phyloP scores from a whole-genome alignment of 1,140 invertebrate species.

The Lordiphosa stackelbergi region DNA sequence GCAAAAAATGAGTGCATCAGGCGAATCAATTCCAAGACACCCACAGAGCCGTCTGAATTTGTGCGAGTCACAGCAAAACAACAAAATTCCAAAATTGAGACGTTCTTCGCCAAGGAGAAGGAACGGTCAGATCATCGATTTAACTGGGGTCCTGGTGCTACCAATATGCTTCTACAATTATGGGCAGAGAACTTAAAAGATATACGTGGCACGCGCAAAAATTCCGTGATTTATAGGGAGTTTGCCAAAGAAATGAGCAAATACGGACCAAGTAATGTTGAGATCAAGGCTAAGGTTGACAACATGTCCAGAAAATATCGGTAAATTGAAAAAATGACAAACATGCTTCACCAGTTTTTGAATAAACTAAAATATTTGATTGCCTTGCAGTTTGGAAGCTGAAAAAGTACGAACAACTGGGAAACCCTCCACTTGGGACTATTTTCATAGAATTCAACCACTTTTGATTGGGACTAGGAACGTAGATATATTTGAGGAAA shows the following conservation, averaged over 20 bases:
- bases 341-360: too few relatives aligned
- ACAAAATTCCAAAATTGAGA: background rate
- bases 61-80: background rate
- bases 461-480: constrained; percentile 24
- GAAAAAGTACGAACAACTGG: constrained; percentile 25
- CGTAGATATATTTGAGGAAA: constrained; percentile 44
- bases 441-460: constrained; percentile 40
- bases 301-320: constrained; percentile 52
- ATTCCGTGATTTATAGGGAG: constrained; percentile 26
- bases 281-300: constrained; percentile 54
- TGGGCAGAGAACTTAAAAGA: constrained; percentile 6
- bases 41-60: background rate
- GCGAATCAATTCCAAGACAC: constrained; percentile 9
- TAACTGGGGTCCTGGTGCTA: background rate
- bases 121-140: background rate
- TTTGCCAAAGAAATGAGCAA: constrained; percentile 35
- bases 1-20: constrained; percentile 18
- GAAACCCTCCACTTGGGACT: constrained; percentile 32
- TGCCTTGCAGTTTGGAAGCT: constrained; percentile 21
- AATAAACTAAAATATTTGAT: background rate
- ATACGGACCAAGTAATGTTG: constrained; percentile 36
- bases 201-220: constrained; percentile 22
- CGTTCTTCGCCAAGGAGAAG: background rate
- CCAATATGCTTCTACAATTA: background rate
- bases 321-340: constrained; percentile 1